Evolutionary conservation across 2,113 vertebrate species (phyloP), one percentile per base, ranked within the genome.

Genomic region (Dissostichus mawsoni): DNA sequence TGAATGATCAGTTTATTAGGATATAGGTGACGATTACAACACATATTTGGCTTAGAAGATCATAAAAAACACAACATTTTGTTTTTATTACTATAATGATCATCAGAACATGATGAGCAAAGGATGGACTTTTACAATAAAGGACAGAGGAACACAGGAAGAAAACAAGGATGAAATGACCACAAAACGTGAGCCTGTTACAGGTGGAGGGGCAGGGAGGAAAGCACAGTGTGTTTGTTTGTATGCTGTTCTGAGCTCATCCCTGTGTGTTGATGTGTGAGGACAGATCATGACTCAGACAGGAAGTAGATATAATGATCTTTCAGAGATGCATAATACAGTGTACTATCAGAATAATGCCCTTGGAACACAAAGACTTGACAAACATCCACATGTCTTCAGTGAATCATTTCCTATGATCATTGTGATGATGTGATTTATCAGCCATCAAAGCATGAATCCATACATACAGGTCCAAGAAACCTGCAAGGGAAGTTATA

Each of bases 271-370:
- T 67, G 53, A 33, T 72, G 67, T 77, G 13, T 41, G 64, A 48
- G 61, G 4, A 69, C 17, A 51, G 25, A 82, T 80, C 62, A 84
- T 87, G 87, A 90, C 82, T 85, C 89, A 89, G 52, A 81, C 78
- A 82, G 89, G 86, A 90, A 88, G 78, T 33, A 48, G 66, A 85
- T 65, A 58, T 55, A 45, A 58, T 84, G 76, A 74, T 77, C 77
- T 81, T 74, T 87, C 55, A 84, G 62, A 84, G 76, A 62, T 48
- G 52, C 33, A 84, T 85, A 79, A 81, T 73, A 65, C 36, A 48
- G 52, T 58, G 48, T 80, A 76, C 76, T 73, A 69, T 76, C 68
- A 56, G 72, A 84, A 87, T 76, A 71, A 75, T 68, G 63, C 55
- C 13, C 52, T 8, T n/a, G 58, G 69, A 82, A 23, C 23, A 23